Conservation (phyloP, 2,113 vertebrate genomes). For the Cyprinus carpio region DNA sequence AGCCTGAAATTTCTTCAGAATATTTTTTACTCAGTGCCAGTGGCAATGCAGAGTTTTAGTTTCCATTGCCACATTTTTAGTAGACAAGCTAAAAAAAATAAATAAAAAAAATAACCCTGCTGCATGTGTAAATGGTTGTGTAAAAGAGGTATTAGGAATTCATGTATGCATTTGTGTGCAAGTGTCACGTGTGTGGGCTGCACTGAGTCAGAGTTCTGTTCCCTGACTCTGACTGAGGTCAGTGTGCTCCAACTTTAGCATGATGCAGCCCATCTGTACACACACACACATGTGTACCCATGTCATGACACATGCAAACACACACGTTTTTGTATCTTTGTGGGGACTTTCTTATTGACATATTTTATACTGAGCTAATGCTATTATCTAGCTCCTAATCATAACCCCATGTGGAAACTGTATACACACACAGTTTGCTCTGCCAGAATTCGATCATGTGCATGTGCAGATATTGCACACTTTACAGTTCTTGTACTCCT, state of each 20-base stretch:
- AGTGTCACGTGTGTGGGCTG: constrained; percentile 47
- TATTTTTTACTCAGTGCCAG: neutral
- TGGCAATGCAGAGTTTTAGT: neutral
- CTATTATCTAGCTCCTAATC: neutral
- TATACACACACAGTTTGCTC: neutral
- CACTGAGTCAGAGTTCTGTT: constrained; percentile 65
- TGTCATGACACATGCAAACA: constrained; percentile 11
- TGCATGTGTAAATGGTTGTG: neutral
- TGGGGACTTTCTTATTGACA: neutral
- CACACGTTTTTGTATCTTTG: neutral
- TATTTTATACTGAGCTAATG: neutral
- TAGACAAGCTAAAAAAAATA: no score
- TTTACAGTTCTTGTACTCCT: neutral
- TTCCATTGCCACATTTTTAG: neutral
- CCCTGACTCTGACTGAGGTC: constrained; percentile 59
- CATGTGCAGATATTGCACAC: neutral
- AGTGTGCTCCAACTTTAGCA: constrained; percentile 52
- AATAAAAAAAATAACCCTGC: no score
- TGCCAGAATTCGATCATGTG: neutral
- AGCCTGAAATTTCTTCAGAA: neutral
- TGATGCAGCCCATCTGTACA: constrained; percentile 70
- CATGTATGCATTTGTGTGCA: neutral
- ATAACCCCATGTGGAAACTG: neutral
- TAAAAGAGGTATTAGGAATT: constrained; percentile 12
- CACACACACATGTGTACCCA: constrained; percentile 20